Conservation (phyloP, 2,888 invertebrate species). For the Belgica antarctica region DNA sequence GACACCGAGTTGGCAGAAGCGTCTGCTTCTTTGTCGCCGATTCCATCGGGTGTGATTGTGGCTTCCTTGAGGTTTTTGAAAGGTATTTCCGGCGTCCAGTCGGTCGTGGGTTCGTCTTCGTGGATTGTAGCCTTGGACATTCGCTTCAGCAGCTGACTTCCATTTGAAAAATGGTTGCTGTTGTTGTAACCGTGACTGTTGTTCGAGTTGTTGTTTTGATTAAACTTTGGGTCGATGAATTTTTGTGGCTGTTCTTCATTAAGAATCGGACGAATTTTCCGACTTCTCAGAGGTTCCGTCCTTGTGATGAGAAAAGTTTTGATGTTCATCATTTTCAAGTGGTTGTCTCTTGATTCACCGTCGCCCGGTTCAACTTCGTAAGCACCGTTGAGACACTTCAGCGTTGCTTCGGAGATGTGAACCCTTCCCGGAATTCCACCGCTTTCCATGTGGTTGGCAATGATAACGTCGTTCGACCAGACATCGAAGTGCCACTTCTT, state of each 20-base stretch:
- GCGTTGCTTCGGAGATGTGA: constrained; percentile 90
- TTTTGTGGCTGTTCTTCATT: constrained; percentile 42
- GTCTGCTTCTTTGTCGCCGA: constrained; percentile 9
- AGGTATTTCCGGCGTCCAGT: constrained; percentile 90
- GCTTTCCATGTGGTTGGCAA: constrained; percentile 90
- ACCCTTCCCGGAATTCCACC: constrained; percentile 94
- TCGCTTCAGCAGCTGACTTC: constrained; percentile 46
- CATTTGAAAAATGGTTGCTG: constrained; percentile 45
- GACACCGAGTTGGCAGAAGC: constrained; percentile 46
- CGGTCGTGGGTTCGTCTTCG: constrained; percentile 75
- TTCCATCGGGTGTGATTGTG: background rate
- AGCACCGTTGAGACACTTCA: constrained; percentile 77
- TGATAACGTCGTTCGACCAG: constrained; percentile 91
- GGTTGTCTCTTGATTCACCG: constrained; percentile 78
- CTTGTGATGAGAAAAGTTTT: constrained; percentile 85
- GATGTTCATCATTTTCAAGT: constrained; percentile 80
- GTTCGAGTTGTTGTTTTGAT: constrained; percentile 50
- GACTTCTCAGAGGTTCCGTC: constrained; percentile 68
- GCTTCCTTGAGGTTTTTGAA: constrained; percentile 57
- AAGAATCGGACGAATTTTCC: constrained; percentile 52
- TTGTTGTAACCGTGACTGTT: constrained; percentile 53
- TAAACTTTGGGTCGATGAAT: constrained; percentile 45
- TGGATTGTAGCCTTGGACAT: constrained; percentile 53
- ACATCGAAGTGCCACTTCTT: constrained; percentile 93
- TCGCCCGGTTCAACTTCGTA: constrained; percentile 93